Conservation (phyloP, 2,888 invertebrate species). For the Phalera bucephala region DNA sequence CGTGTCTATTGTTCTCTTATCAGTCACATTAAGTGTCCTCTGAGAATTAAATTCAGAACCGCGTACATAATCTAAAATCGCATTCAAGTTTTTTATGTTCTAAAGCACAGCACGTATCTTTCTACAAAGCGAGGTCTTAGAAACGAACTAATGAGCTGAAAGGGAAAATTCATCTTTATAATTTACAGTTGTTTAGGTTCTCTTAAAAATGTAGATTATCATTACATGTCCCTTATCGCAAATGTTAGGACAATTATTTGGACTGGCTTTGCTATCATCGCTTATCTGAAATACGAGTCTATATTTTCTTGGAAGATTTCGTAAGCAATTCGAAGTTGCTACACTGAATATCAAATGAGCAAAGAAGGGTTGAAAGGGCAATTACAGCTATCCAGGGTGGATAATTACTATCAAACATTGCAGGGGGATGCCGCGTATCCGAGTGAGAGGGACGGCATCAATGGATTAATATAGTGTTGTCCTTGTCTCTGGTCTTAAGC, state of each 20-base stretch:
- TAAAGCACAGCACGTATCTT: no score
- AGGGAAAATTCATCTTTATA: no score
- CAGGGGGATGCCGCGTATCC: conserved; percentile 29
- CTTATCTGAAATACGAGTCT: no score
- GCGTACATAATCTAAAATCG: conserved; percentile 1
- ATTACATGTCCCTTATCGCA: no score
- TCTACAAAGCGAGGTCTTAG: no score
- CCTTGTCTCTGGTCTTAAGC: conserved; percentile 41
- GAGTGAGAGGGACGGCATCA: conserved; percentile 26
- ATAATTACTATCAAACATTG: conserved; percentile 48
- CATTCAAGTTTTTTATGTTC: no score
- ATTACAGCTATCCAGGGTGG: conserved; percentile 45
- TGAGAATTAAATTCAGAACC: conserved; percentile 30
- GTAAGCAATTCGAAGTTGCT: conserved; percentile 47
- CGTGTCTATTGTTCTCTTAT: conserved; percentile 44
- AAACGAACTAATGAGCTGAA: no score
- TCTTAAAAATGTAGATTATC: no score
- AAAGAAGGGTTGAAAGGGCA: conserved; percentile 55
- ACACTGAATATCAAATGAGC: conserved; percentile 51
- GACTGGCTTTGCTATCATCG: no score
- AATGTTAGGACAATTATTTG: no score
- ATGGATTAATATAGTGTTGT: conserved; percentile 29
- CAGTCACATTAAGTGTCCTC: conserved; percentile 33
- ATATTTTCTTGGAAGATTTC: no score
- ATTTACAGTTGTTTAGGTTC: no score